Evolutionary conservation across 2,797 vertebrate genomes (phyloP), one percentile per base, ranked within the genome.

Genomic region (Botia almorhae): DNA sequence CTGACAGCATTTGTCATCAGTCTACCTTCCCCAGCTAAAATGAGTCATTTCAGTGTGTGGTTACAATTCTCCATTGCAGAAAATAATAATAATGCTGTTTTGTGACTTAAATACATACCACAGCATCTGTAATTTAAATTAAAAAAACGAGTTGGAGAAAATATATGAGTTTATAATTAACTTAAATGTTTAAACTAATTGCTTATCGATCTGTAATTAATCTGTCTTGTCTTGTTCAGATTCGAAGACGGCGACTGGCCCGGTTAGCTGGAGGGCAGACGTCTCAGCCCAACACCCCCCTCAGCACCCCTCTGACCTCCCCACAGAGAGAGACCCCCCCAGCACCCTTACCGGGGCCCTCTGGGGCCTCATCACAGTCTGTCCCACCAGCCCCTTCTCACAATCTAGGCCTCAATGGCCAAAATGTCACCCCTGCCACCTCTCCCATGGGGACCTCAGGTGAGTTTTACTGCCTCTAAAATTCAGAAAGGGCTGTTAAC

Each of bases 261-360:
- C 95, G 98, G 87, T 91, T 99, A 83, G 98, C 96, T 0, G 98
- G 96, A 23, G 97, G 96, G 73, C 97, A 94, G 79, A 96, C 96
- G 0, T 99, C 98, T n/a, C 98, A 99, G 89, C 98, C 98, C 21
- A 91, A 90, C 63, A 99, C 98, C 0, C 98, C 98, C 0, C 96
- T 99, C 46, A 95, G 92, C 76, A 99, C 98, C 0, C 98, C 98
- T 0, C 92, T 99, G 74, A 99, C 98, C 0, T 99, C 98, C 77
- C 98, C 98, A 14, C 98, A 99, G 93, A 94, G 98, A 89, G 98
- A 99, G 91, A 99, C 94, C 78, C 97, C 97, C 0, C 97, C 97
- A 0, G 97, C 97, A 84, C 96, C 97, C 71, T 93, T 97, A 10
- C 93, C 94, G 67, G 94, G 94, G 83, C 94, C 96, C 81, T 96